Evolutionary conservation across 2,797 vertebrate genomes (phyloP), one percentile per base, ranked within the genome.

Genomic region (Sebastes dallii): DNA sequence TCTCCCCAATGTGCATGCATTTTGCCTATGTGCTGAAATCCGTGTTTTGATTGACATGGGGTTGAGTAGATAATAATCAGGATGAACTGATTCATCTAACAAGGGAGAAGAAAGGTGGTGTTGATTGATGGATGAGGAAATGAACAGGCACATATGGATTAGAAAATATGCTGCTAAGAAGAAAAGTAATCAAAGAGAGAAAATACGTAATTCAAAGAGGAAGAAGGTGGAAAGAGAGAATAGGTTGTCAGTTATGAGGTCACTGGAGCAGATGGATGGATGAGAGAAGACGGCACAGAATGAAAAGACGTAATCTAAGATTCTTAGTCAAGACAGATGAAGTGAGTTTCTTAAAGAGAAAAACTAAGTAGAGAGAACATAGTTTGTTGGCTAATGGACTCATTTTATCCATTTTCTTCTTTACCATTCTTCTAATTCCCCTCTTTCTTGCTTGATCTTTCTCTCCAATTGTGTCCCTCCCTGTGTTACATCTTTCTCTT

Each of bases 361-460:
- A 73, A 62, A 77, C 22, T 42, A 60, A 82, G 61, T 82, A 18
- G 60, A 78, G 69, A 73, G 62, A 78, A 78, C 85, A 74, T 70
- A 72, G 55, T 87, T 84, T 86, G 68, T 78, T 64, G 56, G 72
- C 74, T 88, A 89, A 91, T 86, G 80, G 87, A 89, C 73, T 83
- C 67, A 50, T 62, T 89, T 78, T 56, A 79, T 78, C 77, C 70
- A 60, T 85, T 79, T 75, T 52, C 46, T 78, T 61, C 66, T 69
- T 75, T 71, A 59, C 66, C 73, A 30, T 88, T 81, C 73, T 56
- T 85, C 68, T 66, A 80, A 75, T 85, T 80, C 73, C 39, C 66
- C 8, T 66, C 16, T 69, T 54, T 25, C 68, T 80, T 29, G 34
- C 70, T 81, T 81, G 72, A 81, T 90, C 84, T 85, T 58, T 80